Base-by-base conservation (phyloP, 92 coral and sea anemone species). In the Meandrina meandrites region DNA sequence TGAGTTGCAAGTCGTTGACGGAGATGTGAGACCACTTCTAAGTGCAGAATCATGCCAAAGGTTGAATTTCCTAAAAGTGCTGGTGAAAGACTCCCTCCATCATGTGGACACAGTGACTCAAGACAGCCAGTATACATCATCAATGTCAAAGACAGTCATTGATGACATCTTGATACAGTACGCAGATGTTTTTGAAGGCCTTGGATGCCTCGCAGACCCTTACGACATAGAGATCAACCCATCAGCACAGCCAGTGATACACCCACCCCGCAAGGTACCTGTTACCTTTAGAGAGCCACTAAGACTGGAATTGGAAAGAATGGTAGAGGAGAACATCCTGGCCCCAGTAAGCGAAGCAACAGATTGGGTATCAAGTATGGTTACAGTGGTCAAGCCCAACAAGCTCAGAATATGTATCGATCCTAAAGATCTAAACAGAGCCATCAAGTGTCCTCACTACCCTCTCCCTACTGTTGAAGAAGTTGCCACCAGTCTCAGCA, bases 241-340 rank as follows among this genome's bases (percentile, higher is more conserved):
- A 85, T 12, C 88, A 83, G 79, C 79, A 48, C 40, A 83, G 51
- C 88, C 91, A 54, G 91, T 83, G 28, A 53, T 89, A 69, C 92
- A 89, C 78, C 92, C 89, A 78, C 86, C 92, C 22, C 82, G 86
- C 70, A 77, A 81, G 73, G 89, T 89, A 40, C 92, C 89, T 53
- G 89, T 85, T 32, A 80, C 86, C 32, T 76, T 89, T 2, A 84
- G 88, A 84, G 80, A 85, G 69, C 77, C 80, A 42, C 30, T 88
- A 14, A 83, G 64, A 48, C 16, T 10, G 57, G 91, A 88, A 64
- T 83, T 88, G 56, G 42, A 34, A 62, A 81, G 83, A 83, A 47
- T 83, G 87, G 88, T 17, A 48, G 50, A 75, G 57, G 31, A 81
- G 21, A 64, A 60, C 19, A 83, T 84, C 31, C 83, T 89, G 22